Conservation (phyloP, 37 sponge, comb jelly and placozoan species). For the Aplysina aerophoba region DNA sequence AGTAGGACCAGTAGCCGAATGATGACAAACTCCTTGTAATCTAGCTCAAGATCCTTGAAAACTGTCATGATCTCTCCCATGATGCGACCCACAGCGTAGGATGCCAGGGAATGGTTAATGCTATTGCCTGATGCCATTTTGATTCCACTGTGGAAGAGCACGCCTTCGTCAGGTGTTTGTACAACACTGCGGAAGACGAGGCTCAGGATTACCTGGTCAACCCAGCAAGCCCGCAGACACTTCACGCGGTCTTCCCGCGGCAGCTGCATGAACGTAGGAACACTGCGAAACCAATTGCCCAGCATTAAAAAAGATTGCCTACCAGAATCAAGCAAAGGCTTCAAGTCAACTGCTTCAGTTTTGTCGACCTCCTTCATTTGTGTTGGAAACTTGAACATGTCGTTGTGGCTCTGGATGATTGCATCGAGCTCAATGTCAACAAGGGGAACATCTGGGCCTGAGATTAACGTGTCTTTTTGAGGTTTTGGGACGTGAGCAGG, state of each 20-base stretch:
- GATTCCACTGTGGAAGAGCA: background rate
- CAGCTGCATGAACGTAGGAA: conserved; percentile 16
- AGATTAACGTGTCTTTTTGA: no score
- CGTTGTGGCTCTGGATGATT: background rate
- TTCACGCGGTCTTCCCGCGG: background rate
- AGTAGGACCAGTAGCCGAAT: conserved; percentile 85
- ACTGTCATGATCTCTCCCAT: conserved; percentile 14
- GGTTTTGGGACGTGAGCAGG: no score
- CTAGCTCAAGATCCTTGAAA: conserved; percentile 74
- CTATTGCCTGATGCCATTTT: background rate
- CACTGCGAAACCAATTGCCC: background rate
- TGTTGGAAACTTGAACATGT: background rate
- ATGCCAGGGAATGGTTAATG: background rate
- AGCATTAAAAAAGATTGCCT: background rate
- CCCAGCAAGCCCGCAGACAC: conserved; percentile 11
- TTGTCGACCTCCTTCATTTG: no score
- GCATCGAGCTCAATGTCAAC: conserved; percentile 3
- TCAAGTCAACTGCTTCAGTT: background rate
- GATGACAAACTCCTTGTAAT: conserved; percentile 86
- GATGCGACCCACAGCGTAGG: conserved; percentile 13
- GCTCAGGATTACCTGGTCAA: background rate
- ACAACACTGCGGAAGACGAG: background rate
- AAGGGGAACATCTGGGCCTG: conserved; percentile 12
- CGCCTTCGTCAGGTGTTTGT: background rate
- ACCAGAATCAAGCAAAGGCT: background rate